phyloP scores from a whole-genome alignment of 2,797 vertebrate species.

The Denticeps clupeoides region DNA sequence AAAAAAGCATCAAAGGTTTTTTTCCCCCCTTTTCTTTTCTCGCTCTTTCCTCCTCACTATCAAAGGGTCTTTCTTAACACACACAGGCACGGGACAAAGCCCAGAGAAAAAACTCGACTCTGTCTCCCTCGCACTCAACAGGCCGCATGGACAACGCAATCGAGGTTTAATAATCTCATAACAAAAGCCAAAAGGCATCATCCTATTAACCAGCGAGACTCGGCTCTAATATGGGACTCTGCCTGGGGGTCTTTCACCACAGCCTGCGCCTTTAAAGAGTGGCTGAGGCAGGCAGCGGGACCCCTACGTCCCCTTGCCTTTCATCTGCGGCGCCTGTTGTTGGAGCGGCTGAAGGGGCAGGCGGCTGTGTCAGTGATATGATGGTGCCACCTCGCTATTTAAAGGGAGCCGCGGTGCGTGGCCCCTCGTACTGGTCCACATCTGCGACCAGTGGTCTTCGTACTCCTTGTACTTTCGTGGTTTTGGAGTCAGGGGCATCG shows the following conservation, averaged over 20 bases:
- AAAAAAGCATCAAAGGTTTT: too few species aligned
- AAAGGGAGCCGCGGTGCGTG: too few species aligned
- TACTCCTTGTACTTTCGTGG: too few species aligned
- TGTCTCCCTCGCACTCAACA: background rate
- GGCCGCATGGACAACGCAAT: background rate
- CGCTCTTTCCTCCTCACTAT: too few species aligned
- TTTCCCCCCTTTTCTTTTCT: too few species aligned
- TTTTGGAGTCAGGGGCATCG: too few species aligned
- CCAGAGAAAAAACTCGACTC: constrained; percentile 55
- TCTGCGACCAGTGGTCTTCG: too few species aligned
- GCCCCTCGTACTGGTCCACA: too few species aligned
- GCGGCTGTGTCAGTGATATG: constrained; percentile 92
- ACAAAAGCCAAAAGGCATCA: constrained; percentile 99
- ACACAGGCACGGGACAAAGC: too few species aligned
- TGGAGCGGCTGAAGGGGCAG: constrained; percentile 60
- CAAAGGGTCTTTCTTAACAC: constrained; percentile 60
- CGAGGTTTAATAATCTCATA: constrained; percentile 87
- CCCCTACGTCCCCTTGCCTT: constrained; percentile 80
- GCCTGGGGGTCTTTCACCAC: constrained; percentile 81
- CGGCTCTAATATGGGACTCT: constrained; percentile 82
- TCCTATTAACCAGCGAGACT: constrained; percentile 93
- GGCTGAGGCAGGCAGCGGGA: constrained; percentile 82
- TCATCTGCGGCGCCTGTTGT: constrained; percentile 86
- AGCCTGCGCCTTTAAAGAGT: constrained; percentile 72
- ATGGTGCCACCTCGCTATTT: constrained; percentile 54